Evolutionary conservation across 2,113 vertebrate genomes (phyloP).

Genomic region (Menura novaehollandiae): DNA sequence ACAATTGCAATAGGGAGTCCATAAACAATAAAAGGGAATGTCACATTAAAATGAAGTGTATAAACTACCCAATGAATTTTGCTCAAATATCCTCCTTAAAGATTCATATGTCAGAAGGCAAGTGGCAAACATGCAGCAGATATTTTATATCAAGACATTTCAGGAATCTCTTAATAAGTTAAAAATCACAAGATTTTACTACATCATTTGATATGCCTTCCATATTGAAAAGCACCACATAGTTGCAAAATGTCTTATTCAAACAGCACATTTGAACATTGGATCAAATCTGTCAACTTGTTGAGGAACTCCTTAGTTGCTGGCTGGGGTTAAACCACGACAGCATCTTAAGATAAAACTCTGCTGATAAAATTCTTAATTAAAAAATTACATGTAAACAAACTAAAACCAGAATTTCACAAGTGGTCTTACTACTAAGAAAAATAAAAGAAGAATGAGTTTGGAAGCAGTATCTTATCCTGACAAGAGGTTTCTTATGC

Average conservation of each 20-base stretch:
- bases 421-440: neutral
- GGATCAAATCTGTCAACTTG: neutral
- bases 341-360: neutral
- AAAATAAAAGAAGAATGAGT: neutral
- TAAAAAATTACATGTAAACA: neutral
- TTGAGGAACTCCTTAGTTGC: neutral
- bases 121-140: neutral
- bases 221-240: neutral
- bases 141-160: neutral
- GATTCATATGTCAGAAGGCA: neutral
- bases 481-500: neutral
- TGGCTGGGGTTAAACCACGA: neutral
- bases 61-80: neutral
- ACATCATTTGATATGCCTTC: neutral
- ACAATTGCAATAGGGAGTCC: neutral
- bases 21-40: neutral
- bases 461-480: neutral
- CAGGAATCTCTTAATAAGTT: neutral
- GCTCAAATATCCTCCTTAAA: neutral
- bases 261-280: neutral
- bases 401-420: neutral
- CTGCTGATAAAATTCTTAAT: neutral
- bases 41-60: neutral
- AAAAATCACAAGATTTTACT: neutral
- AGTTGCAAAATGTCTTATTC: neutral